Percentiles rank a stretch among this genome's conserved stretches.
Evolutionary conservation across 2,888 invertebrate genomes (phyloP).

Genomic region (Lacanobia oleracea): DNA sequence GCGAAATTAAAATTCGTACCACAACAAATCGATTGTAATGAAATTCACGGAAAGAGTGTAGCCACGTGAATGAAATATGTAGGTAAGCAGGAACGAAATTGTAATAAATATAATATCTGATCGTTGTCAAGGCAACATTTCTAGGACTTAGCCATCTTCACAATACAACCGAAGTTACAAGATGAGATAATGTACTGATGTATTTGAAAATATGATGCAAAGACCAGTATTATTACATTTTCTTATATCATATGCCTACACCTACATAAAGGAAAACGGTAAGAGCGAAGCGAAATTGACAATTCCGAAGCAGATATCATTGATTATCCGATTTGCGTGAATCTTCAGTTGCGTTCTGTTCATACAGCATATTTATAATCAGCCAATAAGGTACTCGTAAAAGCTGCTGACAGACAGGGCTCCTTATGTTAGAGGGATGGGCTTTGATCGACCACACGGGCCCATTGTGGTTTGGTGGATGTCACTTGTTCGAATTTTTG

Average conservation of each 20-base stretch:
- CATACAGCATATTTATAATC: background rate
- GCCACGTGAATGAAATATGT: conserved; percentile 29
- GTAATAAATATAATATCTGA: background rate
- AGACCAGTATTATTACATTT: background rate
- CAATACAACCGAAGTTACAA: conserved; percentile 4
- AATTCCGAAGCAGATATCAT: background rate
- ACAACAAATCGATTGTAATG: conserved; percentile 54
- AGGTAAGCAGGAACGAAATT: background rate
- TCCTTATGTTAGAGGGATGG: no score
- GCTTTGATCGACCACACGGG: no score
- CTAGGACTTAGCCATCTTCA: background rate
- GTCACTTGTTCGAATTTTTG: background rate
- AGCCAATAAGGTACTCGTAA: background rate
- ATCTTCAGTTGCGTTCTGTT: background rate
- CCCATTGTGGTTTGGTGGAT: background rate
- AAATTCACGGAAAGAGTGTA: conserved; percentile 37
- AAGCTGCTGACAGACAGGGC: no score
- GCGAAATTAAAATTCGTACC: conserved; percentile 49
- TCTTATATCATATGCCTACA: no score
- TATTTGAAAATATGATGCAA: background rate
- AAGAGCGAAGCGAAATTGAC: background rate
- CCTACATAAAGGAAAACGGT: background rate
- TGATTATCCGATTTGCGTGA: background rate
- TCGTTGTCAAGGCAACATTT: background rate
- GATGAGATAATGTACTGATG: background rate